Evolutionary conservation across 2,113 vertebrate species (phyloP).

Genomic region (Zapornia atra): DNA sequence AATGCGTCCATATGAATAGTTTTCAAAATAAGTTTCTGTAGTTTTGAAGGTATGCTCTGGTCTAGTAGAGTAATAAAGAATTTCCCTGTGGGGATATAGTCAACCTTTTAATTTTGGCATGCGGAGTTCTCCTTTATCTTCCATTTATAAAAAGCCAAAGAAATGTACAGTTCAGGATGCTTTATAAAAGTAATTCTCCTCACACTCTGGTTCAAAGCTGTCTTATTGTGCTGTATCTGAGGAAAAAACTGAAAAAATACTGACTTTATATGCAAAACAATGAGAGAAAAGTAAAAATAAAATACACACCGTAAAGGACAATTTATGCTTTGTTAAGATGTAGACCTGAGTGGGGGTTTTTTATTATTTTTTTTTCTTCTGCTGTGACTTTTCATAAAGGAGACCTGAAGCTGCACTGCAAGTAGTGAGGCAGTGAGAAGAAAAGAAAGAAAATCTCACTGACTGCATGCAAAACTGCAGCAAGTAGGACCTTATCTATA

Average conservation of each 20-base stretch:
- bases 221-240: not conserved
- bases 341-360: not conserved
- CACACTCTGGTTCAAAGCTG: not conserved
- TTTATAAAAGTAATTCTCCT: not conserved
- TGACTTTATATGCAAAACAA: slow-evolving; percentile 25
- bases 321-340: slow-evolving; percentile 23
- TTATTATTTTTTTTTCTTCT: not conserved
- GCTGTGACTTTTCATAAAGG: slow-evolving; percentile 32
- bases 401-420: slow-evolving; percentile 10
- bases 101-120: slow-evolving; percentile 57
- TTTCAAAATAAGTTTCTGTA: slow-evolving; percentile 63
- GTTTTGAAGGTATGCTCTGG: slow-evolving; percentile 24
- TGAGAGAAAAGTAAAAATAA: slow-evolving; percentile 34
- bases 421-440: not conserved
- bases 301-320: not conserved
- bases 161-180: not conserved
- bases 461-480: slow-evolving; percentile 28
- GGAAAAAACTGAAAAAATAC: not conserved
- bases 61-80: slow-evolving; percentile 46
- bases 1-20: slow-evolving; percentile 44
- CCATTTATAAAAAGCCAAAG: not conserved
- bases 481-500: slow-evolving; percentile 74
- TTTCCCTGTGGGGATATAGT: slow-evolving; percentile 42
- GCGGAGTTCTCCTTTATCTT: slow-evolving; percentile 35
- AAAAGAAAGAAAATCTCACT: not conserved